Percentiles rank a stretch among this genome's conserved stretches.
These are phyloP conservation scores for Condylura cristata DNA, from an alignment of 2,113 vertebrate genomes.

Conservation along the genomic window DNA sequence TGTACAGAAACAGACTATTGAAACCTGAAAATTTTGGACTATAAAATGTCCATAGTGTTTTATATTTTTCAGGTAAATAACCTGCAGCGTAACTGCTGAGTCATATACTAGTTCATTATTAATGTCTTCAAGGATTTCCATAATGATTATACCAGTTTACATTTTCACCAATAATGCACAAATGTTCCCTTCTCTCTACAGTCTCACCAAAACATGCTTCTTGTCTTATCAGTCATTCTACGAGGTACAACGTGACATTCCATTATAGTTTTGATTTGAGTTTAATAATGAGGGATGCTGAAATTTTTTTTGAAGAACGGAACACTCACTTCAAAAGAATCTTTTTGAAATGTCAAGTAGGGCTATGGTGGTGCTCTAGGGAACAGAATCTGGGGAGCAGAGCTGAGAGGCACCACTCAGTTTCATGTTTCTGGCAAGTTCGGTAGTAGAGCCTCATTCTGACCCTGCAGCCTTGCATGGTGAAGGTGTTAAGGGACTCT, in stretches of 20 bases:
- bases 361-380: neutral
- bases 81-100: neutral
- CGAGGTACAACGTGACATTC: neutral
- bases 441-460: neutral
- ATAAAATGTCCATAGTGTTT: neutral
- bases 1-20: too few relatives aligned
- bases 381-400: neutral
- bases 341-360: neutral
- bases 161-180: neutral
- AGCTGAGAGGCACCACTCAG: neutral
- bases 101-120: neutral
- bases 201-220: neutral
- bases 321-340: neutral
- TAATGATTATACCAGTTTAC: neutral
- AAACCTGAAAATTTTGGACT: neutral
- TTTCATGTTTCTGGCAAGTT: neutral
- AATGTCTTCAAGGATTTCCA: neutral
- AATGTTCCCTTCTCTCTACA: neutral
- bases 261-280: neutral
- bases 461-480: accelerated
- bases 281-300: neutral
- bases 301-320: neutral
- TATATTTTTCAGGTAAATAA: neutral
- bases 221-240: neutral
- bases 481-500: neutral